Evolutionary conservation across 1,140 invertebrate species (phyloP).

Genomic region (Antheraea pernyi): DNA sequence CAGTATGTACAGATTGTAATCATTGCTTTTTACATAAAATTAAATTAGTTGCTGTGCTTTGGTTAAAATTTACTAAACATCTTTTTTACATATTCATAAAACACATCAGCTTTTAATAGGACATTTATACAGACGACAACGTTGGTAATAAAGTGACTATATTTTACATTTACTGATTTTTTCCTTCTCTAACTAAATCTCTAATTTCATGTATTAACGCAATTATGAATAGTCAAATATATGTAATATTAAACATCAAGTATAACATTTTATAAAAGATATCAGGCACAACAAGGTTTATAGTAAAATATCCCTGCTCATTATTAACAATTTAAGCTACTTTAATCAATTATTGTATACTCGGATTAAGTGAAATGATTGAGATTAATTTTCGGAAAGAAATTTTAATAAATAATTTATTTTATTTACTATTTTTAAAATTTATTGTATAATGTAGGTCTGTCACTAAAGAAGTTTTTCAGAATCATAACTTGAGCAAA

Average conservation of each 20-base stretch:
- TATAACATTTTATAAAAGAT: not conserved
- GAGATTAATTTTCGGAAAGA: conserved; percentile 24
- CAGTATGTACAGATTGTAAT: not conserved
- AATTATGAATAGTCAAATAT: too few species aligned
- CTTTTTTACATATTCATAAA: not conserved
- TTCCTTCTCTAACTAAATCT: not conserved
- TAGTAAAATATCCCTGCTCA: not conserved
- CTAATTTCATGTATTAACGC: not conserved
- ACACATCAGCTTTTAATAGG: not conserved
- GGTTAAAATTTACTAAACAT: not conserved
- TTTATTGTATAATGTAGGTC: conserved; percentile 76
- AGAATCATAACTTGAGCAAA: conserved; percentile 95
- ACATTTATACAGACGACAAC: not conserved
- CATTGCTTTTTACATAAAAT: not conserved
- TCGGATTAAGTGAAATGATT: conserved; percentile 16
- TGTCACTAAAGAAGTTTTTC: conserved; percentile 97
- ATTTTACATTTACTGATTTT: too few species aligned
- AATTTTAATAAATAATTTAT: conserved; percentile 48
- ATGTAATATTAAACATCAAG: not conserved
- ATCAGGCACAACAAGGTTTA: not conserved
- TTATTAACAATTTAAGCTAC: not conserved
- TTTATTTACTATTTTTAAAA: conserved; percentile 58
- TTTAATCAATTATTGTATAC: not conserved
- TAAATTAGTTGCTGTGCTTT: not conserved
- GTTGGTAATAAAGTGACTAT: not conserved